Evolutionary conservation across 2,797 vertebrate genomes (phyloP).

Genomic region (Dermochelys coriacea): DNA sequence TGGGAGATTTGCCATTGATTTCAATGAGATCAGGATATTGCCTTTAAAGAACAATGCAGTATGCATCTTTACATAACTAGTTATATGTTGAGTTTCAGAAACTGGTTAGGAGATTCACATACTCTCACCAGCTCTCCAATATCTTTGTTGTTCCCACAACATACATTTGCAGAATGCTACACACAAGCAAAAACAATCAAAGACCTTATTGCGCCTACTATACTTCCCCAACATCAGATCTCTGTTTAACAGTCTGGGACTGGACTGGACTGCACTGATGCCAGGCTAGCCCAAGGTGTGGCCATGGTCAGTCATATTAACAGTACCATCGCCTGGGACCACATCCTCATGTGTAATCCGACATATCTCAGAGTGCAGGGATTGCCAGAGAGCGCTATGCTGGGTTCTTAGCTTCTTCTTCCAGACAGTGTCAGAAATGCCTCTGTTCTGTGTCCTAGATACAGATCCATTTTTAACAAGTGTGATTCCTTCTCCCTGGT

Average conservation of each 20-base stretch:
- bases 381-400: background rate
- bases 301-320: background rate
- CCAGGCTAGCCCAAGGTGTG: background rate
- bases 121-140: background rate
- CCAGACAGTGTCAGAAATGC: background rate
- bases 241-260: background rate
- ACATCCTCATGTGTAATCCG: background rate
- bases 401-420: background rate
- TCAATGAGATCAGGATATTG: too few species aligned
- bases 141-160: background rate
- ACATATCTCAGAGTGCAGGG: background rate
- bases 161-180: background rate
- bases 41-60: too few species aligned
- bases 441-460: background rate
- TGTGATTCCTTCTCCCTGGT: background rate
- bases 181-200: too few species aligned
- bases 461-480: background rate
- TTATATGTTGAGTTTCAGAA: too few species aligned
- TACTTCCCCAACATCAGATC: background rate
- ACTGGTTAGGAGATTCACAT: background rate
- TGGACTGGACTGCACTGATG: background rate
- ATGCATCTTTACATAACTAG: too few species aligned
- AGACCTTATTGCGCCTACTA: background rate
- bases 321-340: background rate
- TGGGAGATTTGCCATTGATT: too few species aligned